Percentiles rank a stretch among this genome's conserved stretches.
phyloP scores from a whole-genome alignment of 2,113 vertebrate species.

The Coptodon rendalli region DNA sequence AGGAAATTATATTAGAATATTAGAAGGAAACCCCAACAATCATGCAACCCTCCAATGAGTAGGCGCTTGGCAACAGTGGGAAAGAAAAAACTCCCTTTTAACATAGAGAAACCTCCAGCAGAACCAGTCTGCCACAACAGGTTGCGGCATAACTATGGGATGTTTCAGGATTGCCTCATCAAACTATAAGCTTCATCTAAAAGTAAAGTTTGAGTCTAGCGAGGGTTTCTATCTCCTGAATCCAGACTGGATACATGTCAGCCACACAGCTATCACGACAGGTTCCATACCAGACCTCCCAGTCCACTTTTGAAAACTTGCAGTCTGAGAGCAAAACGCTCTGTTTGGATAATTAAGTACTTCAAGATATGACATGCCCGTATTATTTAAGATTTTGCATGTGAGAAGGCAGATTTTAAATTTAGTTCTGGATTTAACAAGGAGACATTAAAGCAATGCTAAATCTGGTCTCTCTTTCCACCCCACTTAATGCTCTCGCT shows the following conservation, averaged over 20 bases:
- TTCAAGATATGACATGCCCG: fast-evolving
- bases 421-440: background rate
- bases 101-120: background rate
- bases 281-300: background rate
- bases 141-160: background rate
- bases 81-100: background rate
- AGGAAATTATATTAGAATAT: too few relatives aligned
- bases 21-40: background rate
- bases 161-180: background rate
- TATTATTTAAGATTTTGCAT: background rate
- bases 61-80: background rate
- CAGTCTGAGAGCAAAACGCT: background rate
- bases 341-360: background rate
- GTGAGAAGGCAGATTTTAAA: background rate
- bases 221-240: background rate
- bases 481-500: fast-evolving
- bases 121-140: background rate
- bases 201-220: background rate
- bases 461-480: background rate
- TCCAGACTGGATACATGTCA: background rate
- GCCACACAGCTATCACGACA: fast-evolving
- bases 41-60: background rate
- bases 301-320: background rate
- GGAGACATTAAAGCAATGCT: background rate
- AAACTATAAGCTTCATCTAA: background rate